Evolutionary conservation across 1,140 invertebrate species (phyloP).

Genomic region (Copidosoma floridanum): DNA sequence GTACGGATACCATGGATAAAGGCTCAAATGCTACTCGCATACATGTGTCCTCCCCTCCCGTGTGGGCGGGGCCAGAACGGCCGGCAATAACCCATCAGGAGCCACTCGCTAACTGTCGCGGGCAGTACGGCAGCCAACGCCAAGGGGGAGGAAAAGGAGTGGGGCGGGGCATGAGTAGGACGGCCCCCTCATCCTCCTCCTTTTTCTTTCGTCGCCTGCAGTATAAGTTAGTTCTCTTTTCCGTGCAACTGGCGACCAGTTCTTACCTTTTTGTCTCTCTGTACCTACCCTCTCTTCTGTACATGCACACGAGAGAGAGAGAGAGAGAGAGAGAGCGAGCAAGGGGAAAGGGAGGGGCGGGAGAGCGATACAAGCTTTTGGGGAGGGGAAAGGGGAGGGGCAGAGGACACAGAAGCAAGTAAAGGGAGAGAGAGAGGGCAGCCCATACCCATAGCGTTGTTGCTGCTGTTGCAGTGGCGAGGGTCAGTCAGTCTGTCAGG

Average conservation of each 20-base stretch:
- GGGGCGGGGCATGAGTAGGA: conserved; percentile 25
- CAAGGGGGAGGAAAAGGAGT: neutral
- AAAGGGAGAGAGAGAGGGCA: conserved; percentile 12
- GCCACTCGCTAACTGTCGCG: neutral
- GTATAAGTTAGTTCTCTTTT: no score
- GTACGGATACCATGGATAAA: neutral
- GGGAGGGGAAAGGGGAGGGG: conserved; percentile 38
- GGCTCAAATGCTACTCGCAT: neutral
- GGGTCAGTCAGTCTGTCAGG: conserved; percentile 56
- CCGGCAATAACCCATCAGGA: neutral
- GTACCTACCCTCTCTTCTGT: conserved; percentile 34
- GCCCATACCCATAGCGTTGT: conserved; percentile 50
- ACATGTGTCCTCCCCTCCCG: neutral
- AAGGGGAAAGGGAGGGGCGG: conserved; percentile 32
- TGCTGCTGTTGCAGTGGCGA: conserved; percentile 33
- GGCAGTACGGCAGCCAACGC: neutral
- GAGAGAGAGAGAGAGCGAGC: no score
- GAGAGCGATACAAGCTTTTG: conserved; percentile 19
- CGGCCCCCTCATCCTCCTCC: conserved; percentile 30
- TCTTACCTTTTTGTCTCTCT: conserved; percentile 33
- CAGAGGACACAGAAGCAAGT: conserved; percentile 39
- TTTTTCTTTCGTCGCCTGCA: neutral
- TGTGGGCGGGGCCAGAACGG: neutral
- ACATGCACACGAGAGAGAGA: no score
- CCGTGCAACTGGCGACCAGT: no score